A percentile compares a stretch with the other conserved stretches of the same genome.
phyloP scores from a whole-genome alignment of 2,888 invertebrate species.

The Cephalotes varians region DNA sequence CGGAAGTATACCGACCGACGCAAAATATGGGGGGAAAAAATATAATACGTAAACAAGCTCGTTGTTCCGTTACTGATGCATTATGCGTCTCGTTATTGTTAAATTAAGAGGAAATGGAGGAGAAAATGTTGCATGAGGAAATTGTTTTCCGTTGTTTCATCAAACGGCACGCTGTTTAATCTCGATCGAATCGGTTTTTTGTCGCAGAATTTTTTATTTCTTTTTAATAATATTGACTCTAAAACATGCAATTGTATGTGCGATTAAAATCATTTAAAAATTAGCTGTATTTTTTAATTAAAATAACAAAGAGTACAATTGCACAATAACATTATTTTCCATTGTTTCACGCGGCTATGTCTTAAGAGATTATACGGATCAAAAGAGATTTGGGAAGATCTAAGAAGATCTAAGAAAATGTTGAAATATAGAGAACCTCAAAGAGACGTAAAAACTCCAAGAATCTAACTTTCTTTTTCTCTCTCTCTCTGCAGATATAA shows the following conservation, averaged over 20 bases:
- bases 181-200: neutral
- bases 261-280: neutral
- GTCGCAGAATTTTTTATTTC: neutral
- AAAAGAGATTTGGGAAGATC: neutral
- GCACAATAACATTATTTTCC: neutral
- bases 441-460: neutral
- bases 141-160: constrained; percentile 30
- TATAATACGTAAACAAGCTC: constrained; percentile 43
- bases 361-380: neutral
- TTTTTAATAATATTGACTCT: neutral
- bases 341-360: neutral
- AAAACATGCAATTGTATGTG: neutral
- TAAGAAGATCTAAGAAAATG: constrained; percentile 2
- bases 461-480: neutral
- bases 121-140: constrained; percentile 22
- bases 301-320: neutral
- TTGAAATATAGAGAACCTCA: neutral
- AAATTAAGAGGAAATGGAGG: constrained; percentile 35
- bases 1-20: constrained; percentile 37
- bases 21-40: constrained; percentile 27
- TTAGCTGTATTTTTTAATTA: neutral
- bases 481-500: neutral
- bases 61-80: constrained; percentile 44
- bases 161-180: constrained; percentile 15
- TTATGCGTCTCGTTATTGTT: constrained; percentile 51